Evolutionary conservation across 1,140 invertebrate species (phyloP), one percentile per base, ranked within the genome.

Genomic region (Sycophaga agraensis): DNA sequence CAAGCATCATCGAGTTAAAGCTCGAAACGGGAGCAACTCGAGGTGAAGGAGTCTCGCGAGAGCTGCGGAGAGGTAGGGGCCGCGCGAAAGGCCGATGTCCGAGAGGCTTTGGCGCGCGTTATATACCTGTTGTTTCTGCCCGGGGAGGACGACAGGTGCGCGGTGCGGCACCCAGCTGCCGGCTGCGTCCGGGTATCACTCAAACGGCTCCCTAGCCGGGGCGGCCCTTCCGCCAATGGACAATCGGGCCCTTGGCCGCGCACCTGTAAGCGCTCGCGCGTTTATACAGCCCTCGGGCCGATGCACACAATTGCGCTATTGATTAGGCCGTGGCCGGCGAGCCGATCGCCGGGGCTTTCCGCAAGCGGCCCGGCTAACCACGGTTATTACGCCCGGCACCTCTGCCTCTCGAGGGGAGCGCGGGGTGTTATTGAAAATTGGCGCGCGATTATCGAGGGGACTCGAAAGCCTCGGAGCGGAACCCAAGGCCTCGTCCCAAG

Each of bases 131-230:
- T 73, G 70, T 78, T 79, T 78, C 45, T 43, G 46, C 35, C 22
- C 67, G 68, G 57, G 53, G 57, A 72, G 69, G 70, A 70, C 73
- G 75, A 75, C 78, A 80, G 78, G 78, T 80, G 76, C 64, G 59
- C 63, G 43, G 48, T 64, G 65, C 70, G 68, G 69, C 68, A 73
- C 68, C 73, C 77, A 77, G 76, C 76, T 77, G 77, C 75, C 69
- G 63, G 63, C 68, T 70, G 61, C 54, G 57, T 59, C 66, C 67
- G 68, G 59, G 72, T 75, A 75, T 76, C 71, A 72, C 66, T 73
- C 49, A 55, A 67, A 65, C 59, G 55, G 49, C 35, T 2, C 24
- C 17, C 45, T 16, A 22, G 11, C 24, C 17, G 26, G 21, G 17
- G 28, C 34, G 69, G 67, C 69, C 63, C 64, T 49, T 51, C 46